These are phyloP conservation scores for Nothoprocta perdicaria DNA, from an alignment of 2,113 vertebrate species.

Conservation along the genomic window DNA sequence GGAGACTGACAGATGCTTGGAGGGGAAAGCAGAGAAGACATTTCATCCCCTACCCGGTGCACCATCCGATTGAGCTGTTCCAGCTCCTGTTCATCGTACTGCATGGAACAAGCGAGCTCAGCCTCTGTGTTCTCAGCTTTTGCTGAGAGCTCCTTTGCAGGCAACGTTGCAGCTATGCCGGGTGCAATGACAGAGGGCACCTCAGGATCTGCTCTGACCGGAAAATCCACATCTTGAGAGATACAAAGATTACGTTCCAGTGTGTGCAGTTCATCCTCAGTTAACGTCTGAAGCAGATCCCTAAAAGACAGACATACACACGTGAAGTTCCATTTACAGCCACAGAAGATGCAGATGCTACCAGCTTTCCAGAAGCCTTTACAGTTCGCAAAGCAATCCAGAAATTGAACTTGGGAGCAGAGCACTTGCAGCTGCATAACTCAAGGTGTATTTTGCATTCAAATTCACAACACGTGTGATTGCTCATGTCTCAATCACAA, in stretches of 20 bases:
- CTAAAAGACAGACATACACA: slow-evolving; percentile 65
- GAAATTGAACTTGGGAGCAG: not conserved
- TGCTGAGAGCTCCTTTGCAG: slow-evolving; percentile 60
- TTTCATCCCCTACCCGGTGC: slow-evolving; percentile 91
- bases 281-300: slow-evolving; percentile 93
- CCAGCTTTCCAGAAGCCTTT: not conserved
- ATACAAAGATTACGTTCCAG: slow-evolving; percentile 93
- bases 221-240: slow-evolving; percentile 89
- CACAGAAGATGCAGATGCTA: not conserved
- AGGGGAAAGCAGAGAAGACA: slow-evolving; percentile 94
- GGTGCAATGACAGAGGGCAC: slow-evolving; percentile 67
- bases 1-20: slow-evolving; percentile 91
- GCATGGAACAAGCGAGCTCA: slow-evolving; percentile 97
- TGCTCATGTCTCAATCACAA: not conserved
- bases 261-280: slow-evolving; percentile 87
- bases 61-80: slow-evolving; percentile 97
- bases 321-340: not conserved
- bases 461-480: not conserved
- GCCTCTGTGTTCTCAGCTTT: slow-evolving; percentile 81
- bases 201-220: slow-evolving; percentile 65
- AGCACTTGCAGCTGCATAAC: not conserved
- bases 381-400: slow-evolving; percentile 15
- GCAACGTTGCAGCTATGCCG: slow-evolving; percentile 52
- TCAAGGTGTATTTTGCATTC: not conserved
- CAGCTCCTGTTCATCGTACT: slow-evolving; percentile 95